Base-by-base conservation (phyloP, 2,888 invertebrate species). In the Orthosia incerta region DNA sequence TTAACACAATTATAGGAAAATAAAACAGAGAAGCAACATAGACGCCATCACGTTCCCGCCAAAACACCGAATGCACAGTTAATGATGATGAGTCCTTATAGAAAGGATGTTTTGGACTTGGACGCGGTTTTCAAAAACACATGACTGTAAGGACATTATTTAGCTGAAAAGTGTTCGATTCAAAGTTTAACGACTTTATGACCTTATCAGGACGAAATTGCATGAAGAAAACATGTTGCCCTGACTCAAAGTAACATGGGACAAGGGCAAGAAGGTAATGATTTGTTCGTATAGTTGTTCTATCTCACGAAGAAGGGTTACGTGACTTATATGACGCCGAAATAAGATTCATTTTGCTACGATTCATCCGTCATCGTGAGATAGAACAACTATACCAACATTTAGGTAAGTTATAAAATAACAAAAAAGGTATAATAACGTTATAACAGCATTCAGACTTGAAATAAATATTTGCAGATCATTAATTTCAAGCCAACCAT, bases 31-130 rank as follows among this genome's bases (percentile, higher is more conserved):
- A n/a, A n/a, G n/a, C n/a, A n/a, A n/a, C n/a, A n/a, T n/a, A n/a
- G n/a, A n/a, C n/a, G n/a, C n/a, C n/a, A n/a, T n/a, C n/a, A n/a
- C n/a, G n/a, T n/a, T n/a, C n/a, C n/a, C n/a, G n/a, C n/a, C n/a
- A n/a, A n/a, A n/a, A n/a, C n/a, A n/a, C n/a, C n/a, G 76, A 80
- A 80, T 80, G 45, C 57, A 46, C 48, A n/a, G 48, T 23, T 65
- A 79, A 80, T 67, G 71, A 79, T 63, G 75, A 63, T 26, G 55
- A 61, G 46, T 7, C 53, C 53, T 3, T 20, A 4, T 31, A 31
- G 59, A 55, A 51, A 45, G 7, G 9, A 39, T 13, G 31, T 57
- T 76, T 48, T 60, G 20, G 13, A 15, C 1, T 45, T n/a, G 20
- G 13, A 16, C 5, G 39, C 3, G 13, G 26, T 48, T 59, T 59